Conservation (phyloP, 2,113 vertebrate genomes). For the Entomyzon cyanotis region DNA sequence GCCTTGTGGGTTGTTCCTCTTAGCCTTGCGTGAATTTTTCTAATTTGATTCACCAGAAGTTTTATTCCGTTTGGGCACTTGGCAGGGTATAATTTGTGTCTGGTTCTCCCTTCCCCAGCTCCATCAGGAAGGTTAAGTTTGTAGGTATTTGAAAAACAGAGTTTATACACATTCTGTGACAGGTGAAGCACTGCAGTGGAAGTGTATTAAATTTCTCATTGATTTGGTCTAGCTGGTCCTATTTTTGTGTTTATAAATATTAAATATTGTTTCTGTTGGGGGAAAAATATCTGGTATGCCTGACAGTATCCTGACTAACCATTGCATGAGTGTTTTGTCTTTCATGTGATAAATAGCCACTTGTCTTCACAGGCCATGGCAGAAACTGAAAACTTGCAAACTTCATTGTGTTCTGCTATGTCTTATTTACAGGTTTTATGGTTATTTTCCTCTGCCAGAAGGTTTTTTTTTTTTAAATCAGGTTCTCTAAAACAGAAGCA, state of each 20-base stretch:
- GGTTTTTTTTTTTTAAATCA: background rate
- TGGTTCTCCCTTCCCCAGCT: background rate
- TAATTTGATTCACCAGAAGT: background rate
- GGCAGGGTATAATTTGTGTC: background rate
- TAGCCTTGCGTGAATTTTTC: background rate
- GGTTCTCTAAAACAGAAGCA: background rate
- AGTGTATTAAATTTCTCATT: background rate
- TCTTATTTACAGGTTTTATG: background rate
- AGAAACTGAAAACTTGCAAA: background rate
- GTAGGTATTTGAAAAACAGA: background rate
- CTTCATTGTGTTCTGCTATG: background rate
- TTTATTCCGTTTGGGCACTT: background rate
- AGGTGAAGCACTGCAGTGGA: background rate
- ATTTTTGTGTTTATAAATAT: slow-evolving; percentile 17
- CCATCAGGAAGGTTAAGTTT: background rate
- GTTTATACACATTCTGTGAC: background rate
- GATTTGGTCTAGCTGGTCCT: background rate
- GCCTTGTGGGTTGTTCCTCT: background rate
- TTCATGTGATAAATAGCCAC: background rate
- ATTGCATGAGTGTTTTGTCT: background rate
- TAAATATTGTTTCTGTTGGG: background rate
- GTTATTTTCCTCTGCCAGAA: background rate
- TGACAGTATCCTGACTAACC: slow-evolving; percentile 34
- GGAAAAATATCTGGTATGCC: background rate
- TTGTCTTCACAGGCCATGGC: slow-evolving; percentile 4